Conservation (phyloP, 1,140 invertebrate genomes). For the Ptiloglossa arizonensis region DNA sequence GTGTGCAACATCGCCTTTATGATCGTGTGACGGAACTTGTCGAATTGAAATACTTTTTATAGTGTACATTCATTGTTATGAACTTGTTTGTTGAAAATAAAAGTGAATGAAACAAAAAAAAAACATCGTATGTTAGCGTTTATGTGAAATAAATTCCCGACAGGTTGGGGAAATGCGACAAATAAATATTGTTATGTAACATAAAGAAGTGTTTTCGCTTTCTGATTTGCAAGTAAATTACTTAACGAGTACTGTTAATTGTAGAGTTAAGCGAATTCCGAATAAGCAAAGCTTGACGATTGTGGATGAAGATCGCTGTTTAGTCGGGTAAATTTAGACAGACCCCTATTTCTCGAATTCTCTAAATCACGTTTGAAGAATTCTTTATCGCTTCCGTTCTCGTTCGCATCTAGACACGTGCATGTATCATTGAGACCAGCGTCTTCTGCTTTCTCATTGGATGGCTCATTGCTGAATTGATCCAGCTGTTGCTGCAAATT, state of each 20-base stretch:
- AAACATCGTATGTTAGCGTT: too few species aligned
- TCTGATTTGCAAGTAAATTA: not conserved
- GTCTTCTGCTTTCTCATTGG: not conserved
- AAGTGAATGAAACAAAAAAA: not conserved
- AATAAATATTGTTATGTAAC: not conserved
- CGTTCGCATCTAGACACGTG: constrained; percentile 12
- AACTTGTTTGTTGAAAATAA: not conserved
- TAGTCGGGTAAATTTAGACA: not conserved
- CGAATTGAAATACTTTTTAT: too few species aligned
- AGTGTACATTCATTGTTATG: too few species aligned
- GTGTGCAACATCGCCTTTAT: too few species aligned
- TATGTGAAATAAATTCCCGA: too few species aligned
- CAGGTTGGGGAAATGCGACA: not conserved
- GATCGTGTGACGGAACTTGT: too few species aligned
- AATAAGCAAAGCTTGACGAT: too few species aligned
- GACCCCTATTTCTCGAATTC: not conserved
- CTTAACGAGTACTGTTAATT: not conserved
- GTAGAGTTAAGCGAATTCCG: not conserved
- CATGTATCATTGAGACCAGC: constrained; percentile 32
- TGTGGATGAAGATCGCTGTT: too few species aligned
- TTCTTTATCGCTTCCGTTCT: not conserved
- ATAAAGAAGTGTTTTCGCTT: not conserved
- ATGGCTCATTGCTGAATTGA: not conserved
- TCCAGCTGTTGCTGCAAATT: too few species aligned
- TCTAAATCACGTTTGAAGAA: not conserved